Evolutionary conservation across 1,140 invertebrate genomes (phyloP).

Genomic region (Scaptomyza montana): DNA sequence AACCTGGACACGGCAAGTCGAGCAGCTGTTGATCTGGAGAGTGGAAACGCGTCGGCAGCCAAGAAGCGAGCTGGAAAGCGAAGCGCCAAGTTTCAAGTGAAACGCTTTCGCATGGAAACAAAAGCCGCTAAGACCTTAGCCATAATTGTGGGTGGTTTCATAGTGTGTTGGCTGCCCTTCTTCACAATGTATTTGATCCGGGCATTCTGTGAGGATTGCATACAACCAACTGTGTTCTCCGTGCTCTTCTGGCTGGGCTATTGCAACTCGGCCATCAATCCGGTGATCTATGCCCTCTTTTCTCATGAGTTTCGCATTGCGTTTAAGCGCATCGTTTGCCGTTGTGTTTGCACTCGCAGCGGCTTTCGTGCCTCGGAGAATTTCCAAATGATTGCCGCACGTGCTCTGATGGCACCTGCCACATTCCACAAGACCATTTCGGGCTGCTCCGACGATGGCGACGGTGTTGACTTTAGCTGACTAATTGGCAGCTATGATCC

Average conservation of each 20-base stretch:
- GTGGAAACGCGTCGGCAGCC: slow-evolving; percentile 59
- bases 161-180: slow-evolving; percentile 95
- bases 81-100: slow-evolving; percentile 85
- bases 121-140: slow-evolving; percentile 96
- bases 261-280: slow-evolving; percentile 95
- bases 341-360: slow-evolving; percentile 84
- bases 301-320: slow-evolving; percentile 93
- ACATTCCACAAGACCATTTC: slow-evolving; percentile 83
- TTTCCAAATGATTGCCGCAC: slow-evolving; percentile 82
- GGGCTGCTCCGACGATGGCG: slow-evolving; percentile 79
- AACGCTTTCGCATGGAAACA: slow-evolving; percentile 89
- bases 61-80: slow-evolving; percentile 84
- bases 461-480: slow-evolving; percentile 80
- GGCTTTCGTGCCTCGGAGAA: slow-evolving; percentile 82
- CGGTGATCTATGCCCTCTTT: slow-evolving; percentile 94
- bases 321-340: slow-evolving; percentile 90
- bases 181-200: slow-evolving; percentile 94
- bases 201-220: slow-evolving; percentile 88
- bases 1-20: slow-evolving; percentile 52
- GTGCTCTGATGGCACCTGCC: slow-evolving; percentile 77
- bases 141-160: slow-evolving; percentile 95
- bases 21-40: slow-evolving; percentile 47
- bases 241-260: slow-evolving; percentile 96
- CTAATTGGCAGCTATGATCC: slow-evolving; percentile 72
- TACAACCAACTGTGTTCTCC: slow-evolving; percentile 90